A percentile compares a stretch with the other conserved stretches of the same genome.
These are phyloP conservation scores for Rhinichthys osculus DNA, from an alignment of 2,797 vertebrate species.

Conservation along the genomic window DNA sequence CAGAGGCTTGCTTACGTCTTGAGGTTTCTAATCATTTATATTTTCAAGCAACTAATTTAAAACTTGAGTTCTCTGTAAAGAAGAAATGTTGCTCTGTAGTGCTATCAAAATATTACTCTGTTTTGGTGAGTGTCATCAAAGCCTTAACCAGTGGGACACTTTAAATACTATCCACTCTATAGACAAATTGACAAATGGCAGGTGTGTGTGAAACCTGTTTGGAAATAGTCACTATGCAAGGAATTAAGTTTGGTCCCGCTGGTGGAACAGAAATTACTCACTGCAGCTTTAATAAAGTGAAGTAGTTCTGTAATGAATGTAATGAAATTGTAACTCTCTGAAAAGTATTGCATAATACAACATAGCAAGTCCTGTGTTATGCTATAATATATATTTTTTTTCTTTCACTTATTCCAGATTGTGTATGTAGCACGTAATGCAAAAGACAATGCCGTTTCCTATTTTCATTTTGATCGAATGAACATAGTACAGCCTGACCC, in stretches of 20 bases:
- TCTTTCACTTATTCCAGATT: slow-evolving; percentile 58
- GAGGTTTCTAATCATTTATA: background rate
- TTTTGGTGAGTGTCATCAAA: background rate
- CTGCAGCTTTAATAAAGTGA: background rate
- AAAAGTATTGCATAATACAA: background rate
- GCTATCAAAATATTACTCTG: background rate
- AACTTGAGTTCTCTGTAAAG: background rate
- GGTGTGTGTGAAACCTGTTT: background rate
- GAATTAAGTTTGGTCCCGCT: background rate
- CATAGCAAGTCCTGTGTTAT: background rate
- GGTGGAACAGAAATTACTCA: background rate
- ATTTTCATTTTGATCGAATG: slow-evolving; percentile 88
- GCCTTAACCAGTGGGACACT: background rate
- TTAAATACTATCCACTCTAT: background rate
- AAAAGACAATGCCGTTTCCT: slow-evolving; percentile 88
- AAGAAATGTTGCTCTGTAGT: background rate
- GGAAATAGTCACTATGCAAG: background rate
- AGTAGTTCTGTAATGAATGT: background rate
- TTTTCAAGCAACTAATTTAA: background rate
- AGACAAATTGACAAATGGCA: background rate
- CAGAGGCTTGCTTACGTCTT: background rate
- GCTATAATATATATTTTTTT: background rate
- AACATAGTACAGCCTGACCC: slow-evolving; percentile 78
- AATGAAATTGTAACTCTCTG: background rate
- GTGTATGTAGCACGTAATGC: slow-evolving; percentile 88